Conservation (phyloP, 2,888 invertebrate genomes). For the Parthenolecanium corni region DNA sequence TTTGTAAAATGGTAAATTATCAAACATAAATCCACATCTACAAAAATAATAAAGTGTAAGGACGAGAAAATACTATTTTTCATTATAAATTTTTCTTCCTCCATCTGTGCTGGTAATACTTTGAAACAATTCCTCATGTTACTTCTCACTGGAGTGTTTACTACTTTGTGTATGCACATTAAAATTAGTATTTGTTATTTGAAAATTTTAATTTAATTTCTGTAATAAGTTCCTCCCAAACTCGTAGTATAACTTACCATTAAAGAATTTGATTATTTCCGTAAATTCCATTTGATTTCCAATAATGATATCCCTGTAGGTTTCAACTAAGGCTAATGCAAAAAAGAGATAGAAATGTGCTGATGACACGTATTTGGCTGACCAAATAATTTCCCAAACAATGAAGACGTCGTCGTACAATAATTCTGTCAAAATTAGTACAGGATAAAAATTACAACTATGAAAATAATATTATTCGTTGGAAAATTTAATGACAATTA, state of each 20-base stretch:
- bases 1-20: too few relatives aligned
- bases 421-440: slow-evolving; percentile 49
- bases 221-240: too few relatives aligned
- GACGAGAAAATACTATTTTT: too few relatives aligned
- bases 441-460: not conserved
- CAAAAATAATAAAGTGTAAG: too few relatives aligned
- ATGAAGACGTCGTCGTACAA: slow-evolving; percentile 83
- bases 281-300: slow-evolving; percentile 96
- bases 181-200: too few relatives aligned
- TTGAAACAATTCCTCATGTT: too few relatives aligned
- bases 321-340: slow-evolving; percentile 80
- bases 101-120: too few relatives aligned
- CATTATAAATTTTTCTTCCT: too few relatives aligned
- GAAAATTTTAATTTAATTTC: too few relatives aligned
- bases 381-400: slow-evolving; percentile 94
- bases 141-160: too few relatives aligned
- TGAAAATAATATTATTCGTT: not conserved
- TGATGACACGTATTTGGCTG: slow-evolving; percentile 75
- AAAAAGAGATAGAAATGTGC: slow-evolving; percentile 85
- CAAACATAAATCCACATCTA: too few relatives aligned
- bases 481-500: not conserved
- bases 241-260: slow-evolving; percentile 65
- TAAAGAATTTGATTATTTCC: slow-evolving; percentile 95
- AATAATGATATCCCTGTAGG: slow-evolving; percentile 85
- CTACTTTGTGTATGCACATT: too few relatives aligned